Percentiles rank a stretch among this genome's conserved stretches.
Conservation (phyloP, 2,113 vertebrate genomes). For the Helogale parvula region DNA sequence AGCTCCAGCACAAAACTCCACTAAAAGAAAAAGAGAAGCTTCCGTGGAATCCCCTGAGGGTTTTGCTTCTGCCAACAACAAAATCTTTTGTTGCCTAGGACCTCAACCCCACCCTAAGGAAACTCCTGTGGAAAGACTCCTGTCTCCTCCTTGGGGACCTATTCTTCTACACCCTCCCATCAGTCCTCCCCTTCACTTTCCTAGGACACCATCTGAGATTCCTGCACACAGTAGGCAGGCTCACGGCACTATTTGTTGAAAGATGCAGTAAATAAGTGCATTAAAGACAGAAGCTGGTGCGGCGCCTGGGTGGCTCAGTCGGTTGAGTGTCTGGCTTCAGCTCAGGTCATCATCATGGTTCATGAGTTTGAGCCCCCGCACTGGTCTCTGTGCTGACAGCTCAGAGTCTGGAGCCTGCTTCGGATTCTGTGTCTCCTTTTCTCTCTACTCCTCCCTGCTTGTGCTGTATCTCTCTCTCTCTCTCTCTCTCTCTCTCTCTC, state of each 20-base stretch:
- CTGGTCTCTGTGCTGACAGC: too few species aligned
- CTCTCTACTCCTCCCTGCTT: too few species aligned
- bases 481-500: too few species aligned
- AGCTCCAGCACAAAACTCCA: constrained; percentile 83
- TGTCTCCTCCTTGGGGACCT: not conserved
- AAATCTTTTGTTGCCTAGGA: constrained; percentile 73
- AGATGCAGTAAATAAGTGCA: not conserved
- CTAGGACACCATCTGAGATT: not conserved
- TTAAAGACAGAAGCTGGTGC: not conserved
- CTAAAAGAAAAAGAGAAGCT: constrained; percentile 83
- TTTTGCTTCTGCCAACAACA: constrained; percentile 79
- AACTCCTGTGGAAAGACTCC: not conserved
- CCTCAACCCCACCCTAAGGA: not conserved
- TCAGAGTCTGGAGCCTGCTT: too few species aligned
- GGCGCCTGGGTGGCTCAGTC: too few species aligned
- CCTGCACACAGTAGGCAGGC: not conserved
- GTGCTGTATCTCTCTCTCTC: too few species aligned
- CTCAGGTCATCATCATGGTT: too few species aligned
- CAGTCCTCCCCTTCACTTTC: not conserved
- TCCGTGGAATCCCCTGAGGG: constrained; percentile 81
- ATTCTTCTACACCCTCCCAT: not conserved
- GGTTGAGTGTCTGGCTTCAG: too few species aligned
- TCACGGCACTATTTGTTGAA: not conserved
- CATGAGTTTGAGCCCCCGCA: too few species aligned
- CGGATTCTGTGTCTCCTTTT: too few species aligned